Conservation (phyloP, 2,797 vertebrate genomes). For the Lemur catta region DNA sequence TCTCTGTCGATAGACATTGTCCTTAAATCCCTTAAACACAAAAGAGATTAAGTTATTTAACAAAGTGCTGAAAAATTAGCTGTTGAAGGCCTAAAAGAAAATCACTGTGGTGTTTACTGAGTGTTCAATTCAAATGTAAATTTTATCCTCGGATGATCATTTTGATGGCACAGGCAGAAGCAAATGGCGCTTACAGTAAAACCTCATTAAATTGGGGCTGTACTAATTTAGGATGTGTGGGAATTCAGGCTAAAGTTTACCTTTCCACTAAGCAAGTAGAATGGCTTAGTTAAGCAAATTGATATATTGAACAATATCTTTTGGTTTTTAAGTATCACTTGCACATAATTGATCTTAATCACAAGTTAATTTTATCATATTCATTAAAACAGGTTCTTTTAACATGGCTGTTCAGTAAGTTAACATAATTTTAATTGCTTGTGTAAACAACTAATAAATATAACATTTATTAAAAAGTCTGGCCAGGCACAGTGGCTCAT, state of each 20-base stretch:
- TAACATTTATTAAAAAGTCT: neutral
- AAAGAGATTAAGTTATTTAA: slow-evolving; percentile 78
- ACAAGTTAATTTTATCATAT: slow-evolving; percentile 51
- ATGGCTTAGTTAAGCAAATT: slow-evolving; percentile 1
- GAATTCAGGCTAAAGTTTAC: slow-evolving; percentile 7
- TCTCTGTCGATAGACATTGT: slow-evolving; percentile 96
- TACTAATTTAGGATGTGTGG: slow-evolving; percentile 7
- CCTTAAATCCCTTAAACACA: slow-evolving; percentile 95
- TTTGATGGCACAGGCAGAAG: neutral
- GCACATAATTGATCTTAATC: slow-evolving; percentile 35
- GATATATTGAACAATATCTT: neutral
- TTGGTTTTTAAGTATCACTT: slow-evolving; percentile 43
- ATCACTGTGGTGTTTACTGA: slow-evolving; percentile 68
- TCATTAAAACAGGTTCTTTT: slow-evolving; percentile 37
- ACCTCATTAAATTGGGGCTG: neutral
- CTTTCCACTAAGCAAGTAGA: neutral
- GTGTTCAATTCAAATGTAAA: slow-evolving; percentile 58
- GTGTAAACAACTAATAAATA: slow-evolving; percentile 49
- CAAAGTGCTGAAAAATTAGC: slow-evolving; percentile 60
- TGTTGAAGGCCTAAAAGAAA: slow-evolving; percentile 67
- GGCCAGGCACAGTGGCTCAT: neutral
- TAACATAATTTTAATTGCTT: slow-evolving; percentile 33
- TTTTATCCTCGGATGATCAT: slow-evolving; percentile 64
- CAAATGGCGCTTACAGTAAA: slow-evolving; percentile 16
- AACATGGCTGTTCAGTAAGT: neutral